These are phyloP conservation scores for Galerucella pusilla DNA, from an alignment of 2,888 invertebrate species.

Conservation along the genomic window DNA sequence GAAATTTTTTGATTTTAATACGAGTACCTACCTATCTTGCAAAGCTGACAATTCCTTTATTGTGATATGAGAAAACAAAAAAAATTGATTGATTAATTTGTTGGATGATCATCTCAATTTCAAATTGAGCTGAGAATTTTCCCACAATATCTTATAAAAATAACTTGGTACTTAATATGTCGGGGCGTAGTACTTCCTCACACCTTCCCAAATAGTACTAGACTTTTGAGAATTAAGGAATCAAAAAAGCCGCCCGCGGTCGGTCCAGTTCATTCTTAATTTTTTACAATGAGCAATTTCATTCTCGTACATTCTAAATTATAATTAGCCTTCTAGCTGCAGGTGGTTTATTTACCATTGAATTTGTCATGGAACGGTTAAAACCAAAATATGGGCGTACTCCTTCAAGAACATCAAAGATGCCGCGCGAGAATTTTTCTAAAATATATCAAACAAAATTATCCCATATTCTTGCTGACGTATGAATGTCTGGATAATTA, in stretches of 20 bases:
- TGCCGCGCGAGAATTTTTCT: constrained; percentile 31
- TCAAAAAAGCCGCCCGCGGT: constrained; percentile 20
- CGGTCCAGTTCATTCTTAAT: constrained; percentile 9
- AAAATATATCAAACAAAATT: constrained; percentile 27
- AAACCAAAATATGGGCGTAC: constrained; percentile 31
- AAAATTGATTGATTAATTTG: no score
- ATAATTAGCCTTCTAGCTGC: constrained; percentile 28
- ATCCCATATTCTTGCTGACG: constrained; percentile 26
- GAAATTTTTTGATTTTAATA: no score
- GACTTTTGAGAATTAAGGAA: constrained; percentile 3
- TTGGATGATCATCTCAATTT: background rate
- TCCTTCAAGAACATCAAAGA: constrained; percentile 24
- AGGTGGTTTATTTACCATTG: constrained; percentile 33
- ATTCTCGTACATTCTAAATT: constrained; percentile 16
- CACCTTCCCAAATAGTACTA: constrained; percentile 23
- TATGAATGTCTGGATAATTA: constrained; percentile 18
- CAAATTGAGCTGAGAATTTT: background rate
- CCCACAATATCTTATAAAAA: background rate
- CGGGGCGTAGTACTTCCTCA: constrained; percentile 23
- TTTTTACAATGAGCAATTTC: constrained; percentile 23
- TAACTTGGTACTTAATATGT: background rate
- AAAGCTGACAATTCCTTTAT: no score
- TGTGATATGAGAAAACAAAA: no score
- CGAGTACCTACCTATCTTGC: no score
- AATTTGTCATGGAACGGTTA: constrained; percentile 33